These are phyloP conservation scores for Himalopsyche phryganea DNA, from an alignment of 1,140 invertebrate species.

Conservation along the genomic window DNA sequence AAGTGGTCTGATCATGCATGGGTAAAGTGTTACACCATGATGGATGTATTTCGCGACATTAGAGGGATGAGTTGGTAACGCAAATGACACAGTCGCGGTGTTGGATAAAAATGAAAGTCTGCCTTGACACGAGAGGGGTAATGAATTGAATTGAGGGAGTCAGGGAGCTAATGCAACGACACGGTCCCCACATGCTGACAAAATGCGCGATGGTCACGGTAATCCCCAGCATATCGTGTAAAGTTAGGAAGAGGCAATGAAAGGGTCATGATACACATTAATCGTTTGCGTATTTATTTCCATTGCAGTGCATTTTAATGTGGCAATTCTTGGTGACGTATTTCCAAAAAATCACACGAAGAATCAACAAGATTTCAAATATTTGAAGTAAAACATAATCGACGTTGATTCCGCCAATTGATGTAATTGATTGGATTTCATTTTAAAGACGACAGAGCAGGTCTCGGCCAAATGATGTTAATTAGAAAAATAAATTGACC, in stretches of 20 bases:
- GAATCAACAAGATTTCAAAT: neutral
- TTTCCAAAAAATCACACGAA: neutral
- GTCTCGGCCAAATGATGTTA: too few relatives aligned
- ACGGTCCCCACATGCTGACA: conserved; percentile 22
- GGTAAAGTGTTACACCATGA: conserved; percentile 16
- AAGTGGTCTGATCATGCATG: conserved; percentile 7
- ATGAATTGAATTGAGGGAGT: conserved; percentile 20
- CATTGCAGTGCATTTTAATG: conserved; percentile 7
- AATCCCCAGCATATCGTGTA: conserved; percentile 8
- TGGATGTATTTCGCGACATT: conserved; percentile 21
- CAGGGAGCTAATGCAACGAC: conserved; percentile 8
- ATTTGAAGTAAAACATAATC: too few relatives aligned
- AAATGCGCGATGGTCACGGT: conserved; percentile 20
- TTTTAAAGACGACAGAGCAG: too few relatives aligned
- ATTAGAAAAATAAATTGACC: too few relatives aligned
- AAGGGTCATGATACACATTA: too few relatives aligned
- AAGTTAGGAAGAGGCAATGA: too few relatives aligned
- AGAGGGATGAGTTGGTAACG: neutral
- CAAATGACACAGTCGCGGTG: neutral
- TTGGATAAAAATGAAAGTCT: neutral
- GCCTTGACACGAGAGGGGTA: conserved; percentile 1
- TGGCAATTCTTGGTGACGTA: neutral
- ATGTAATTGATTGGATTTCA: too few relatives aligned
- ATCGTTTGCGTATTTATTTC: too few relatives aligned
- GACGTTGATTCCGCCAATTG: too few relatives aligned